These are phyloP conservation scores for Drosophila nr. fundita DNA, from an alignment of 2,888 invertebrate genomes.

Conservation along the genomic window DNA sequence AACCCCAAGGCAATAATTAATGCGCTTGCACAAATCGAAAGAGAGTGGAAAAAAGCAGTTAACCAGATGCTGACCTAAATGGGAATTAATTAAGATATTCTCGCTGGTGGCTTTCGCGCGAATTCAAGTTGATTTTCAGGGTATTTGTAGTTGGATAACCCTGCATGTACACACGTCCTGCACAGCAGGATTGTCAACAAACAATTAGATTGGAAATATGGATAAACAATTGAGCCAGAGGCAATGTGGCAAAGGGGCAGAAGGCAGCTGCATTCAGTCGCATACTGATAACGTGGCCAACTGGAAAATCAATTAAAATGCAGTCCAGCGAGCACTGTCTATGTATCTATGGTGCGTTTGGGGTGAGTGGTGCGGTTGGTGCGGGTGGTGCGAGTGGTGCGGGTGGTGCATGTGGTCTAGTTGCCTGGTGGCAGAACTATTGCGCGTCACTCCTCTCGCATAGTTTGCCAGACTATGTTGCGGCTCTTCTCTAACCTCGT, in stretches of 20 bases:
- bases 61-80: constrained; percentile 33
- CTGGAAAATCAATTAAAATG: constrained; percentile 77
- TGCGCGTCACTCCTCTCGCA: constrained; percentile 13
- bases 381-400: constrained; percentile 10
- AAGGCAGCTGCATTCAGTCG: constrained; percentile 60
- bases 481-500: not conserved
- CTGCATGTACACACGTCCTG: constrained; percentile 16
- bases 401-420: constrained; percentile 11
- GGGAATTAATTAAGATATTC: constrained; percentile 47
- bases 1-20: constrained; percentile 48
- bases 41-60: constrained; percentile 1
- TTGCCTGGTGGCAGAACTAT: constrained; percentile 34
- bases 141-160: not conserved
- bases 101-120: constrained; percentile 1
- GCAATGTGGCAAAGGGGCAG: not conserved
- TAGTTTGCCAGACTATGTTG: not conserved
- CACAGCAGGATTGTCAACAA: constrained; percentile 21
- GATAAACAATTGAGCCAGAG: constrained; percentile 36
- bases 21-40: not conserved
- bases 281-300: constrained; percentile 72
- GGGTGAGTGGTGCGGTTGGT: not conserved
- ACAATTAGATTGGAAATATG: constrained; percentile 10
- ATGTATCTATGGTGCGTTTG: constrained; percentile 3
- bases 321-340: constrained; percentile 43
- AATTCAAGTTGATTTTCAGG: not conserved